Conservation (phyloP, 1,140 invertebrate genomes). For the Oscheius sp. region DNA sequence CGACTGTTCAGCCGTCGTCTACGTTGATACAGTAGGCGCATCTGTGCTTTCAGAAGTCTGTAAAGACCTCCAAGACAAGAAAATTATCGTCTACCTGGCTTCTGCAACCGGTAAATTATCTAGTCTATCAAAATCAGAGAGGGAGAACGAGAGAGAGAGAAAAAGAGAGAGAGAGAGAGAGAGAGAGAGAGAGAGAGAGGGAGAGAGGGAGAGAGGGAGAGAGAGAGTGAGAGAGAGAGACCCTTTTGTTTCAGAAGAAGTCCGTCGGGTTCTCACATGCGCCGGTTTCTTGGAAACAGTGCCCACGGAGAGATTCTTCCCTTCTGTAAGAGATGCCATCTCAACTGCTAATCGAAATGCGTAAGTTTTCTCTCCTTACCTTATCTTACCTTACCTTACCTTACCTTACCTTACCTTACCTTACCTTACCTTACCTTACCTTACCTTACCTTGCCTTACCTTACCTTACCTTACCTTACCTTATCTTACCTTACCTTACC, state of each 20-base stretch:
- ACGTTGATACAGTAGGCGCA: slow-evolving; percentile 31
- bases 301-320: slow-evolving; percentile 21
- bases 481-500: too few relatives aligned
- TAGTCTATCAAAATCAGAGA: background rate
- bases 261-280: background rate
- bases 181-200: too few relatives aligned
- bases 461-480: too few relatives aligned
- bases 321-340: slow-evolving; percentile 21
- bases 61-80: background rate
- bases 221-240: too few relatives aligned
- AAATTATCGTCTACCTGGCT: background rate
- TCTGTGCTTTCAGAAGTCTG: slow-evolving; percentile 18
- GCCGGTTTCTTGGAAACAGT: slow-evolving; percentile 17
- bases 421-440: too few relatives aligned
- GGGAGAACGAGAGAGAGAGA: too few relatives aligned
- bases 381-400: too few relatives aligned
- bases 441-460: too few relatives aligned
- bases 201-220: too few relatives aligned
- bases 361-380: too few relatives aligned
- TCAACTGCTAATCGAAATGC: background rate
- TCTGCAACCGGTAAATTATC: background rate
- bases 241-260: background rate
- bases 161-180: too few relatives aligned
- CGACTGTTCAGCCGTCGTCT: slow-evolving; percentile 31
- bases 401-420: too few relatives aligned